Conservation (phyloP, 1,140 invertebrate genomes). For the Saccostrea glomerata region DNA sequence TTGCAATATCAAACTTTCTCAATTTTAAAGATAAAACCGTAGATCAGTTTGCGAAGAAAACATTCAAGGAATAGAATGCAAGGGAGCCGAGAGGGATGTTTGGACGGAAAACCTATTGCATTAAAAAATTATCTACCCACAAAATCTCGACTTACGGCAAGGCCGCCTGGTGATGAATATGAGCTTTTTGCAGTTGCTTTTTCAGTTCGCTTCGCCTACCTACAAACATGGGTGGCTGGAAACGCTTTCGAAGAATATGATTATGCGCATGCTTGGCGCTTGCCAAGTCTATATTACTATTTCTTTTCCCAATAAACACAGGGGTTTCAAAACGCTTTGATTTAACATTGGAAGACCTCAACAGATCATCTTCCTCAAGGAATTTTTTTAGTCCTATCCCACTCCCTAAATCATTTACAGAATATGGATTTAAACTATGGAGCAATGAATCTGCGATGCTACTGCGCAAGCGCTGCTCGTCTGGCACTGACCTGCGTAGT, state of each 20-base stretch:
- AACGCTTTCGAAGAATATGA: conserved; percentile 41
- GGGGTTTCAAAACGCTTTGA: conserved; percentile 33
- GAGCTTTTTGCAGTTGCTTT: neutral
- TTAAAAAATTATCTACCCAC: neutral
- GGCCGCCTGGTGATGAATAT: neutral
- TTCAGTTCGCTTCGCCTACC: conserved; percentile 43
- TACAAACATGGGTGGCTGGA: conserved; percentile 49
- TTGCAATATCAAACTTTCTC: too few species aligned
- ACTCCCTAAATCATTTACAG: neutral
- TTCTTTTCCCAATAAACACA: conserved; percentile 40
- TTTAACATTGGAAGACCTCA: neutral
- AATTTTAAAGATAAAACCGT: neutral
- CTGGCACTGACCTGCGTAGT: conserved; percentile 37
- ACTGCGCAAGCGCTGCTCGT: neutral
- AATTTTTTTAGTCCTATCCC: neutral
- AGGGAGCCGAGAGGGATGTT: neutral
- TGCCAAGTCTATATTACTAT: conserved; percentile 11
- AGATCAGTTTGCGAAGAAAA: conserved; percentile 11
- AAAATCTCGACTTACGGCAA: neutral
- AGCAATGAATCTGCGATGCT: conserved; percentile 20
- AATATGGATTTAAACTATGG: neutral
- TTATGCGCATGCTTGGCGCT: conserved; percentile 29
- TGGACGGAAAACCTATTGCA: neutral
- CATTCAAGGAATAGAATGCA: neutral
- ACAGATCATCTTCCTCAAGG: neutral